Evolutionary conservation across 2,797 vertebrate genomes (phyloP), one percentile per base, ranked within the genome.

Genomic region (Hirundo rustica): DNA sequence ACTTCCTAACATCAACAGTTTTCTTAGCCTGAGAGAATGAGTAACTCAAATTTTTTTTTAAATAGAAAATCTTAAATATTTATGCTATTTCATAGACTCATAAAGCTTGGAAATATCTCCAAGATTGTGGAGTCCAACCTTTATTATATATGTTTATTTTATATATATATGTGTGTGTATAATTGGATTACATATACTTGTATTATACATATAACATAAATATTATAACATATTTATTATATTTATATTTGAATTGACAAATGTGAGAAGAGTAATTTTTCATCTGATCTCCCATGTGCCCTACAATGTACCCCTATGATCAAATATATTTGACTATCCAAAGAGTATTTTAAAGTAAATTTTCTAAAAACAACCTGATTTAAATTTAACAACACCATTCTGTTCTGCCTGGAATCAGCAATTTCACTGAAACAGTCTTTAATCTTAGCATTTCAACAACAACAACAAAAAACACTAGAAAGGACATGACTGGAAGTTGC

Each of bases 201-300:
- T 4, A 23, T 29, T 11, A 58, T 16, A 44, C 16, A 44, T 19
- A 13, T 9, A 27, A n/a, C 8, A 54, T 16, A 36, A 42, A 51
- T 44, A 38, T 16, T 11, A 17, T 5, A 22, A 50, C 5, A 17
- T n/a, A 58, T 30, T 65, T 45, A 38, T n/a, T 25, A 25, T 21
- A 21, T 47, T 32, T 47, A 54, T 12, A 53, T 62, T 72, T 79
- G 27, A 17, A 55, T 13, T 73, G 20, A 62, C 3, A 70, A 91
- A 55, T 20, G 9, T 22, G 23, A 42, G 5, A 34, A 50, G 5
- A 65, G 7, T 61, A 4, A 11, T 78, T 91, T 68, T 85, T 60
- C 51, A 66, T 42, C 21, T 44, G 34, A 36, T 38, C 3, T 2
- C 2, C 7, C 10, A 21, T 0, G 4, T 29, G 4, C 48, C 5